Conservation (phyloP, 1,140 invertebrate species). For the Apis dorsata region DNA sequence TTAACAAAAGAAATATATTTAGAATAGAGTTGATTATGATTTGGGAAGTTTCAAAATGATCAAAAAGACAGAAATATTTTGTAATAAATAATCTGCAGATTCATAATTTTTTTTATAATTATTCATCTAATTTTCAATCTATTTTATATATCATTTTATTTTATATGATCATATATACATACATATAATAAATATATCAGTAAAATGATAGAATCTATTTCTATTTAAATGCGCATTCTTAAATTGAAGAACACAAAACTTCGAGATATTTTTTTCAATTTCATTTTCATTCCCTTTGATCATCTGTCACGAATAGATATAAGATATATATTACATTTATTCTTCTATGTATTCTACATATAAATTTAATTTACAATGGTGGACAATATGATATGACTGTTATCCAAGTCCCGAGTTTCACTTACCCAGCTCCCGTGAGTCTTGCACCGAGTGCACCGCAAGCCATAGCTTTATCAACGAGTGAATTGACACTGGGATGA, state of each 20-base stretch:
- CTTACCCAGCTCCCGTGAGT: conserved; percentile 94
- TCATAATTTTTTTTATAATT: background rate
- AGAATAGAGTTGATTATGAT: too few relatives aligned
- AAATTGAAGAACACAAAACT: background rate
- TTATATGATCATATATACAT: too few relatives aligned
- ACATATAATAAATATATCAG: too few relatives aligned
- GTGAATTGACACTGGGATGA: conserved; percentile 91
- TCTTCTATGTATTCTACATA: background rate
- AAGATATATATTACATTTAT: background rate
- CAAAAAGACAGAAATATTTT: background rate
- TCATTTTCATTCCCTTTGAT: background rate
- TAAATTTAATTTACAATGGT: conserved; percentile 9
- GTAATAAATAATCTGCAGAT: background rate
- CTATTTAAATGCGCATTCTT: background rate
- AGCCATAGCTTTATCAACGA: conserved; percentile 89
- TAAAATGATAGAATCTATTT: too few relatives aligned
- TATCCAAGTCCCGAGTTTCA: conserved; percentile 1
- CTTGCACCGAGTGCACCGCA: conserved; percentile 90
- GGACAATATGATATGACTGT: background rate
- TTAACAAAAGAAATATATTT: conserved; percentile 2
- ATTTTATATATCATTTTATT: too few relatives aligned
- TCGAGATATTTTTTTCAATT: background rate
- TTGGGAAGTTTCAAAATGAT: background rate
- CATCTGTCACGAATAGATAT: background rate
- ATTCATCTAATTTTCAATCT: background rate